A percentile compares a stretch with the other conserved stretches of the same genome.
phyloP scores from a whole-genome alignment of 2,113 vertebrate species.

The Callorhinus ursinus region DNA sequence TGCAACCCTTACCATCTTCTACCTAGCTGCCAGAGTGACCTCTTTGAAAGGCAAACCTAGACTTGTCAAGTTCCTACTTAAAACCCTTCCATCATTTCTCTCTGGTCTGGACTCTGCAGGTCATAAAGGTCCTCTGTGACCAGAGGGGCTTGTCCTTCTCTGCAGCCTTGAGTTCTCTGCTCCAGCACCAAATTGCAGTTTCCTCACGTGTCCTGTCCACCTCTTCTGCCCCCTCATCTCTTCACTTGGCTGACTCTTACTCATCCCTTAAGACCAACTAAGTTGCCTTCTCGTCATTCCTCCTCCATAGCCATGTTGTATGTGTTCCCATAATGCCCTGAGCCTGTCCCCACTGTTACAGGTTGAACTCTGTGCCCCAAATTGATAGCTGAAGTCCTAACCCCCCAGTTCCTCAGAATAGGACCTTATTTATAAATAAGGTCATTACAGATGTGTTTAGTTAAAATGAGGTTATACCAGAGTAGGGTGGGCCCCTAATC shows the following conservation, averaged over 20 bases:
- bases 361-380: neutral
- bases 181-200: accelerated
- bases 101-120: neutral
- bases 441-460: neutral
- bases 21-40: neutral
- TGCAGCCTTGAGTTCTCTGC: too few species aligned
- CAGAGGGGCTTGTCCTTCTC: neutral
- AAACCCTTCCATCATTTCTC: neutral
- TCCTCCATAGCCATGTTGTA: neutral
- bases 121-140: neutral
- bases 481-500: neutral
- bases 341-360: neutral
- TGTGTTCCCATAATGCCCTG: neutral
- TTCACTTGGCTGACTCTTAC: neutral
- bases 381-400: neutral
- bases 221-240: neutral
- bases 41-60: neutral
- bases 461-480: neutral
- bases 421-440: neutral
- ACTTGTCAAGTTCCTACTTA: neutral
- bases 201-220: neutral
- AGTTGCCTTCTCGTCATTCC: neutral
- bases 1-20: neutral
- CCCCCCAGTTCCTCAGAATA: neutral
- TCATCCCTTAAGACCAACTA: neutral